These are phyloP conservation scores for Acanthopagrus latus DNA, from an alignment of 2,797 vertebrate species.

Conservation along the genomic window DNA sequence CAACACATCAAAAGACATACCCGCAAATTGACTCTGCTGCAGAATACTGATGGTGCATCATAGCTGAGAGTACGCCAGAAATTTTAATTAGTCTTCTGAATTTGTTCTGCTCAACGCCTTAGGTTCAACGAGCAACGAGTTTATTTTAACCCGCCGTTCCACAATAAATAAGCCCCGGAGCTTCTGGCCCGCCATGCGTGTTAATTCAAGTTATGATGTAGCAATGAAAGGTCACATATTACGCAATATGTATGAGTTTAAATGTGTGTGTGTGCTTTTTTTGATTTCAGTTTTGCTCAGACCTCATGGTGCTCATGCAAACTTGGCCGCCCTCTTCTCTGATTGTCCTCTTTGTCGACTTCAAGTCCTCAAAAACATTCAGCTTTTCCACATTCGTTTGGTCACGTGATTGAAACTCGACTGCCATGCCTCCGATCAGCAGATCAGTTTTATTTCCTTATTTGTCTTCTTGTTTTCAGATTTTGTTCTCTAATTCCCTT, in stretches of 20 bases:
- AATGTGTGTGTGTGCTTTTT: slow-evolving; percentile 4
- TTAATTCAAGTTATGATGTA: slow-evolving; percentile 27
- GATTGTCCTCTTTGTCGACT: not conserved
- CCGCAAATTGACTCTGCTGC: not conserved
- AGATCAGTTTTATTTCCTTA: slow-evolving; percentile 41
- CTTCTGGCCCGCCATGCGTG: slow-evolving; percentile 7
- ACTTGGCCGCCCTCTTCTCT: not conserved
- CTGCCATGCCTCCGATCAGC: slow-evolving; percentile 1
- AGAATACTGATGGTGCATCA: not conserved
- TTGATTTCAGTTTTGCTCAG: not conserved
- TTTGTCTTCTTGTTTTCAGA: slow-evolving; percentile 30
- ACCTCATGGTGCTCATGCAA: slow-evolving; percentile 3
- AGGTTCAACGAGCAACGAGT: slow-evolving; percentile 24
- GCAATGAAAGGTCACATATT: slow-evolving; percentile 25
- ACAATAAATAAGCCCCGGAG: not conserved
- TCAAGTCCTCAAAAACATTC: not conserved
- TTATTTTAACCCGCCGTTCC: slow-evolving; percentile 25
- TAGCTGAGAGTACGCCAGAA: not conserved
- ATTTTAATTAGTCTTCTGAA: slow-evolving; percentile 17
- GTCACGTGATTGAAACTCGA: slow-evolving; percentile 9
- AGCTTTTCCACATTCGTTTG: slow-evolving; percentile 2
- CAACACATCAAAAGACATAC: not conserved
- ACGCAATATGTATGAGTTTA: slow-evolving; percentile 18
- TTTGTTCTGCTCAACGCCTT: slow-evolving; percentile 5
- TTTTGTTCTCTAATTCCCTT: slow-evolving; percentile 11